phyloP scores from a whole-genome alignment of 2,888 invertebrate genomes.

The Tiphia femorata region DNA sequence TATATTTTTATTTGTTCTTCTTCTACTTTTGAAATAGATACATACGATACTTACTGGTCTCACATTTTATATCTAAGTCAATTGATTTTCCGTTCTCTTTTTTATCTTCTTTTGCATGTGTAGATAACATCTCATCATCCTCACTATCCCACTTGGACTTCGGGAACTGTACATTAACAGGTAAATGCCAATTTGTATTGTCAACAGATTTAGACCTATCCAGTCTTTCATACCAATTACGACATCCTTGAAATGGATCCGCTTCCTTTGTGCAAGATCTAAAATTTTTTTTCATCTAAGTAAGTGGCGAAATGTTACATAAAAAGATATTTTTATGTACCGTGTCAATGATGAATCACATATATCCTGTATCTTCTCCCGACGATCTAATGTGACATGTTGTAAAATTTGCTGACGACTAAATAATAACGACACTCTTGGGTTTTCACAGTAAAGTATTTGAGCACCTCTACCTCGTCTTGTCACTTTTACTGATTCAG shows the following conservation, averaged over 20 bases:
- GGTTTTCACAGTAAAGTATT: slow-evolving; percentile 61
- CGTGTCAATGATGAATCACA: slow-evolving; percentile 45
- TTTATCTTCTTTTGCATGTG: slow-evolving; percentile 9
- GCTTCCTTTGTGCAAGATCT: slow-evolving; percentile 50
- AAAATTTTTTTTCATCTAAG: no score
- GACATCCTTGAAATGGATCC: slow-evolving; percentile 44
- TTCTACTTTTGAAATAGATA: no score
- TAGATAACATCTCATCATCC: slow-evolving; percentile 44
- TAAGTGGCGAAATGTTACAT: no score
- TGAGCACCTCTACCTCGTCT: slow-evolving; percentile 50
- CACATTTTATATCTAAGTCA: not conserved
- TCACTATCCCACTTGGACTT: slow-evolving; percentile 66
- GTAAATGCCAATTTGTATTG: slow-evolving; percentile 28
- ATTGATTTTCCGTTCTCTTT: no score
- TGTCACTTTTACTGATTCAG: slow-evolving; percentile 59
- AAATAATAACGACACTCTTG: slow-evolving; percentile 54
- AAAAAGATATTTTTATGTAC: slow-evolving; percentile 36
- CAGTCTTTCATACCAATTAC: slow-evolving; percentile 58
- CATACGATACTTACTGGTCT: no score
- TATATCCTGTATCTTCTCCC: slow-evolving; percentile 60
- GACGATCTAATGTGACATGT: slow-evolving; percentile 53
- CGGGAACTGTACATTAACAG: slow-evolving; percentile 51
- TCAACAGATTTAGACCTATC: slow-evolving; percentile 32
- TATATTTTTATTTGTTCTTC: slow-evolving; percentile 8
- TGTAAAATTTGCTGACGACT: slow-evolving; percentile 53